Conservation (phyloP, 2,113 vertebrate genomes). For the Serinus canaria region DNA sequence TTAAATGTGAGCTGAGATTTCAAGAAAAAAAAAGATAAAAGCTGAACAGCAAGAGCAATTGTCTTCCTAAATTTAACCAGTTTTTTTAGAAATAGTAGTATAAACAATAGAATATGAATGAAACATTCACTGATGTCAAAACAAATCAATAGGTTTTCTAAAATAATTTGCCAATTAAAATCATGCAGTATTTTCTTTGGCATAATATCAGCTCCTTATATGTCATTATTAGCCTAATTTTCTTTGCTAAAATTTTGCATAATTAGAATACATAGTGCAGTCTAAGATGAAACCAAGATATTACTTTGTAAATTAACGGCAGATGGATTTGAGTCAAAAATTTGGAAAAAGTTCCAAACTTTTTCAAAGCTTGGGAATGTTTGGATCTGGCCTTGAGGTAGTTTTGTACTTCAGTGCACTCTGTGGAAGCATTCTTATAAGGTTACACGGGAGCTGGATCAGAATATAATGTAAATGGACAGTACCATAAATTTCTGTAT, state of each 20-base stretch:
- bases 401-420: neutral
- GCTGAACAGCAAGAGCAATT: neutral
- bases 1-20: neutral
- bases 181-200: neutral
- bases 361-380: neutral
- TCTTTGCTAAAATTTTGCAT: conserved; percentile 8
- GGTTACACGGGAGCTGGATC: neutral
- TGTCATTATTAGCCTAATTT: neutral
- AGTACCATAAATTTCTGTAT: neutral
- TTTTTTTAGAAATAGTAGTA: neutral
- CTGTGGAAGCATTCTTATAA: neutral
- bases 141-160: neutral
- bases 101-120: neutral
- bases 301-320: neutral
- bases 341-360: neutral
- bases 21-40: neutral
- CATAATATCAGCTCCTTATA: neutral
- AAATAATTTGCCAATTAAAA: neutral
- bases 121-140: neutral
- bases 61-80: neutral
- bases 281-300: neutral
- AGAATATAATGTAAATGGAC: neutral
- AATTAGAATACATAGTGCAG: neutral
- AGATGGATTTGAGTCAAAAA: neutral
- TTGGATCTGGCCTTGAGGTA: neutral